phyloP scores from a whole-genome alignment of 2,797 vertebrate species.

The Allobates femoralis region DNA sequence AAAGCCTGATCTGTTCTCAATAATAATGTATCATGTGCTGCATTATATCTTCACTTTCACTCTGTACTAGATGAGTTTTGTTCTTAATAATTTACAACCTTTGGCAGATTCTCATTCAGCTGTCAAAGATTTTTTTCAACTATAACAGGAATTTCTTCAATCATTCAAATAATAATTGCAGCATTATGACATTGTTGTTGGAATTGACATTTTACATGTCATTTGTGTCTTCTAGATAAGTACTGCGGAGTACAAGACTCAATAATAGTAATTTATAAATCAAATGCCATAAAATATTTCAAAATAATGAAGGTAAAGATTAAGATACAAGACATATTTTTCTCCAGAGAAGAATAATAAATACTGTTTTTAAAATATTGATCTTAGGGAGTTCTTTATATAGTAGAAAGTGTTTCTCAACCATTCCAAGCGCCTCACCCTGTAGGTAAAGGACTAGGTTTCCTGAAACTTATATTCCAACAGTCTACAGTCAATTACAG shows the following conservation, averaged over 20 bases:
- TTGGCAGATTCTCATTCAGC: not conserved
- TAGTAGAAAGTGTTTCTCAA: too few relatives aligned
- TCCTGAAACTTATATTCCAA: too few relatives aligned
- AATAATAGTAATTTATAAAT: not conserved
- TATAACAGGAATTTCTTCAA: not conserved
- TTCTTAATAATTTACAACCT: not conserved
- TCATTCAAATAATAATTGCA: not conserved
- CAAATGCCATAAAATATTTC: not conserved
- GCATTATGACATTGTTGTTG: slow-evolving; percentile 16
- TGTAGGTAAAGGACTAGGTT: too few relatives aligned
- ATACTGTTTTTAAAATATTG: not conserved
- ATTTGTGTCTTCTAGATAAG: not conserved
- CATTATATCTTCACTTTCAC: not conserved
- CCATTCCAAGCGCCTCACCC: not conserved
- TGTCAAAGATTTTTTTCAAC: slow-evolving; percentile 3
- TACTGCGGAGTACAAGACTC: not conserved
- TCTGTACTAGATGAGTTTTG: not conserved
- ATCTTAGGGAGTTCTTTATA: not conserved
- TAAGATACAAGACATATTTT: not conserved
- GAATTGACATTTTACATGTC: not conserved
- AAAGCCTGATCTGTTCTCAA: too few relatives aligned
- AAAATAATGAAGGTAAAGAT: not conserved
- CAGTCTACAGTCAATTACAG: too few relatives aligned
- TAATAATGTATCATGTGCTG: not conserved
- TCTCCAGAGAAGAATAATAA: not conserved